phyloP scores from a whole-genome alignment of 2,113 vertebrate genomes.

The Nematolebias whitei region DNA sequence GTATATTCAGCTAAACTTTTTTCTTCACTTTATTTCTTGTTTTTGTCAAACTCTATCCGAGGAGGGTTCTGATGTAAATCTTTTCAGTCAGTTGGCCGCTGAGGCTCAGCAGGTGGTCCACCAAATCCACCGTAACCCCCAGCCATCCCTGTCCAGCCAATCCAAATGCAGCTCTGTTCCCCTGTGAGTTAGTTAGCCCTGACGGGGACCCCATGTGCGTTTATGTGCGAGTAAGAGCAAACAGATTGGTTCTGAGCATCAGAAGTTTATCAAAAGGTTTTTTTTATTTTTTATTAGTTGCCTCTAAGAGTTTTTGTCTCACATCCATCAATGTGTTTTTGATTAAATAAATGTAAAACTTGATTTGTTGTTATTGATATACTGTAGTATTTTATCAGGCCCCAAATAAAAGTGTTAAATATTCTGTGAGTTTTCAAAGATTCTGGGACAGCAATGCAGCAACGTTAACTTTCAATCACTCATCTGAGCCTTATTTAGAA shows the following conservation, averaged over 20 bases:
- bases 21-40: background rate
- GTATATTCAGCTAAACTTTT: too few species aligned
- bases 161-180: conserved; percentile 58
- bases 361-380: too few species aligned
- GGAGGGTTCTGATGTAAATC: conserved; percentile 97
- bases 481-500: too few species aligned
- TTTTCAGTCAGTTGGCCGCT: conserved; percentile 97
- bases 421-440: too few species aligned
- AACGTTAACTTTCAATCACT: too few species aligned
- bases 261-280: conserved; percentile 86
- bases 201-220: conserved; percentile 83
- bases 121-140: conserved; percentile 96
- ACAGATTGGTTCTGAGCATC: conserved; percentile 78
- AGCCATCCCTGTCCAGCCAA: conserved; percentile 91
- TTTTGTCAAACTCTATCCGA: conserved; percentile 69
- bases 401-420: too few species aligned
- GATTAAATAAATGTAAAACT: too few species aligned
- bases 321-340: background rate
- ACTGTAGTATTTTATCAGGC: too few species aligned
- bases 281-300: conserved; percentile 50
- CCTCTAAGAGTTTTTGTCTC: conserved; percentile 12
- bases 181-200: conserved; percentile 85
- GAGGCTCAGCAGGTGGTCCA: conserved; percentile 96
- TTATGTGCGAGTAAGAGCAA: conserved; percentile 61
- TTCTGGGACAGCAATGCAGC: too few species aligned